A percentile compares a stretch with the other conserved stretches of the same genome.
Evolutionary conservation across 2,888 invertebrate genomes (phyloP).

Genomic region (Hyles lineata): DNA sequence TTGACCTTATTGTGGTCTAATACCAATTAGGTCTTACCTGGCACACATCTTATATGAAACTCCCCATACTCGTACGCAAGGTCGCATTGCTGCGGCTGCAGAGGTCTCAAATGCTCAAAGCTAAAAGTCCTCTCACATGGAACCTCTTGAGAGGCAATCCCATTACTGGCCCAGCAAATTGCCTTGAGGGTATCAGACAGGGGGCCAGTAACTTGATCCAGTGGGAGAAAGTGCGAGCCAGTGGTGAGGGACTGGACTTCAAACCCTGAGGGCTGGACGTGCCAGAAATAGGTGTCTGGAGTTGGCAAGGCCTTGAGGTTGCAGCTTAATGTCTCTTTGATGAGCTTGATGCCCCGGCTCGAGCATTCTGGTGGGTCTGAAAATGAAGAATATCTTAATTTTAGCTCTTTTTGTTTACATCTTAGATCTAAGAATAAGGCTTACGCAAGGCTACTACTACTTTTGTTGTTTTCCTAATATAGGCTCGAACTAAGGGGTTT

Average conservation of each 20-base stretch:
- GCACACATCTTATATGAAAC: constrained; percentile 78
- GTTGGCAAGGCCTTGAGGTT: constrained; percentile 67
- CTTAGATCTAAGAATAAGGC: too few relatives aligned
- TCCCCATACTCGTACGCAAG: constrained; percentile 73
- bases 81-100: constrained; percentile 73
- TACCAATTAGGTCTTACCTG: constrained; percentile 57
- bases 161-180: constrained; percentile 75
- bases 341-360: constrained; percentile 64
- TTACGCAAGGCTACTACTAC: too few relatives aligned
- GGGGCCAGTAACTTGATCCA: constrained; percentile 73
- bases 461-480: too few relatives aligned
- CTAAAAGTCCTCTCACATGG: constrained; percentile 67
- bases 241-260: constrained; percentile 74
- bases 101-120: constrained; percentile 73
- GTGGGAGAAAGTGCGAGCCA: constrained; percentile 67
- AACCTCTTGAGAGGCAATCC: constrained; percentile 71
- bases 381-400: constrained; percentile 27
- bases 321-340: constrained; percentile 72
- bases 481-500: too few relatives aligned
- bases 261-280: constrained; percentile 67
- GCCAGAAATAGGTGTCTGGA: constrained; percentile 78
- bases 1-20: too few relatives aligned
- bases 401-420: not conserved
- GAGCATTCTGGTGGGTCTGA: constrained; percentile 78
- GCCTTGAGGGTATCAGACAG: constrained; percentile 64